A percentile compares a stretch with the other conserved stretches of the same genome.
Conservation (phyloP, 2,888 invertebrate species). For the Cyclophora albipunctata region DNA sequence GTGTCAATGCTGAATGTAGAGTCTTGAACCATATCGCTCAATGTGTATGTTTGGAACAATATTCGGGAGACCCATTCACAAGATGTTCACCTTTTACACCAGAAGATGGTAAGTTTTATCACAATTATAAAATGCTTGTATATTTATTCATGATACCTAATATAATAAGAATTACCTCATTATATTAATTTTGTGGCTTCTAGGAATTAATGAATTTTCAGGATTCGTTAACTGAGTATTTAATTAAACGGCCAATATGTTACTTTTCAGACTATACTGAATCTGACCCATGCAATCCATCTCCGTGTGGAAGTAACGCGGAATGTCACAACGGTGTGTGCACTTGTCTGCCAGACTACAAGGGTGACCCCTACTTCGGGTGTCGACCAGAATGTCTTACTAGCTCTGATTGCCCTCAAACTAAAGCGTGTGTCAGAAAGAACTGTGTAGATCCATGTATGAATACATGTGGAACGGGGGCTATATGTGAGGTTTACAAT, state of each 20-base stretch:
- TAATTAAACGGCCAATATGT: neutral
- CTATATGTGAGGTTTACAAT: constrained; percentile 81
- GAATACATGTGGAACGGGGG: constrained; percentile 84
- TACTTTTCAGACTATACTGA: constrained; percentile 39
- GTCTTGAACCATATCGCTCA: constrained; percentile 79
- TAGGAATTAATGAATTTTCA: no score
- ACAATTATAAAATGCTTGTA: no score
- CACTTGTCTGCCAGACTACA: constrained; percentile 82
- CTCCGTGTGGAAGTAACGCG: constrained; percentile 83
- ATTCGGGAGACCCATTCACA: constrained; percentile 77
- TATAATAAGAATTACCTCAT: no score
- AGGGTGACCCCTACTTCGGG: constrained; percentile 84
- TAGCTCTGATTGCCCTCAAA: constrained; percentile 81
- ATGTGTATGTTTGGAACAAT: constrained; percentile 74
- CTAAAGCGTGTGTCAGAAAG: constrained; percentile 81
- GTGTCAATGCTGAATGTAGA: constrained; percentile 72
- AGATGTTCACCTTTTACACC: constrained; percentile 49
- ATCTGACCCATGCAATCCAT: constrained; percentile 77
- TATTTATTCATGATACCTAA: no score
- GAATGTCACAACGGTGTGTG: constrained; percentile 81
- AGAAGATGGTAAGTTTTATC: constrained; percentile 41
- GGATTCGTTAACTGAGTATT: no score
- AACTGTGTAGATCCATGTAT: constrained; percentile 87
- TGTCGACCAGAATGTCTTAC: constrained; percentile 89
- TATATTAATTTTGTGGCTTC: no score